Percentiles rank a stretch among this genome's conserved stretches.
These are phyloP conservation scores for Tyrannus savana DNA, from an alignment of 2,113 vertebrate species.

Conservation along the genomic window DNA sequence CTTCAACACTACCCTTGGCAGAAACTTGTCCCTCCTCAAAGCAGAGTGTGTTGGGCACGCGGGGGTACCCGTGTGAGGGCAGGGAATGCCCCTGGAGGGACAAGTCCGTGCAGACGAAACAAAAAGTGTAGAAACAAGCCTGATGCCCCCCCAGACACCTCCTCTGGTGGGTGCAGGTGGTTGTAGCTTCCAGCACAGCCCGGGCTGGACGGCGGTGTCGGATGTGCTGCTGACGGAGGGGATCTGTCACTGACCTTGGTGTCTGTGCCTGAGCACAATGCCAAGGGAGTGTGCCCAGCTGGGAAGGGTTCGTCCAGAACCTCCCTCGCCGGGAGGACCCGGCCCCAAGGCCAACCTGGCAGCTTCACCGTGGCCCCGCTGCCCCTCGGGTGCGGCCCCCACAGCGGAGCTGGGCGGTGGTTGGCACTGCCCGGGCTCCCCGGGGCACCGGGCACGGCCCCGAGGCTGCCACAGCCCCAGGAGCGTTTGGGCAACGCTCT, in stretches of 20 bases:
- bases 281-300: fast-evolving
- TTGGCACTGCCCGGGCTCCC: background rate
- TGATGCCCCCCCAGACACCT: fast-evolving
- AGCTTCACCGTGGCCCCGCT: background rate
- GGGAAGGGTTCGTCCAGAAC: background rate
- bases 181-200: background rate
- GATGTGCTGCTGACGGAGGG: background rate
- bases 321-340: fast-evolving
- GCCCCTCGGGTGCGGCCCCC: background rate
- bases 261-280: fast-evolving
- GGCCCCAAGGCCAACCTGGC: fast-evolving
- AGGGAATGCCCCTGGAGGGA: fast-evolving
- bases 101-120: fast-evolving
- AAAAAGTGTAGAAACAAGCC: fast-evolving
- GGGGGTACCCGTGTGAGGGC: fast-evolving
- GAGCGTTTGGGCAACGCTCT: too few species aligned
- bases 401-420: background rate
- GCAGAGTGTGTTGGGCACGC: too few species aligned
- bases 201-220: fast-evolving
- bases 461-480: too few species aligned
- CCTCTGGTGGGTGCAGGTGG: fast-evolving
- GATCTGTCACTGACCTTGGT: background rate
- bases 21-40: background rate
- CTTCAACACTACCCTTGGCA: background rate
- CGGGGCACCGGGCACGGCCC: background rate